phyloP scores from a whole-genome alignment of 1,140 invertebrate species.

The Zaprionus kolodkinae region DNA sequence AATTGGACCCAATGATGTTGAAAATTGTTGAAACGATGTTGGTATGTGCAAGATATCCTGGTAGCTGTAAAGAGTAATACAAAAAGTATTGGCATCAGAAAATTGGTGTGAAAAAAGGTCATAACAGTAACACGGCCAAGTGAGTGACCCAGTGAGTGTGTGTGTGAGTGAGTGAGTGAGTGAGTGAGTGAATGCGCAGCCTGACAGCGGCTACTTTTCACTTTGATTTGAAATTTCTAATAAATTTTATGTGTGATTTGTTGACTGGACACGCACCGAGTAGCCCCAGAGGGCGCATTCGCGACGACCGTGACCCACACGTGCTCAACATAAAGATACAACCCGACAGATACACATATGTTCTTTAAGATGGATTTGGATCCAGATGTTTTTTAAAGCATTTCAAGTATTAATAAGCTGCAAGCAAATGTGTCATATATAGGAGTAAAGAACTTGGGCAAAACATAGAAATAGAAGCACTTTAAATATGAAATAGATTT shows the following conservation, averaged over 20 bases:
- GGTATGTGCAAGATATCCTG: conserved; percentile 90
- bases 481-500: not conserved
- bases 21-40: conserved; percentile 87
- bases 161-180: not conserved
- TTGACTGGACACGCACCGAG: conserved; percentile 54
- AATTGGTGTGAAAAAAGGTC: conserved; percentile 73
- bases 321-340: conserved; percentile 73
- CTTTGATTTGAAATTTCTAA: conserved; percentile 80
- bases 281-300: conserved; percentile 6
- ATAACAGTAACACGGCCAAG: conserved; percentile 53
- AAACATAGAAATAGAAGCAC: not conserved
- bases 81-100: conserved; percentile 49
- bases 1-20: conserved; percentile 91
- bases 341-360: conserved; percentile 65
- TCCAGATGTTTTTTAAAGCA: conserved; percentile 14
- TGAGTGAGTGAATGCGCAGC: conserved; percentile 16
- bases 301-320: conserved; percentile 32
- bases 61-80: conserved; percentile 84
- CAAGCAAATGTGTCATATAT: not conserved
- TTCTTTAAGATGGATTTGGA: conserved; percentile 24
- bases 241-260: conserved; percentile 80
- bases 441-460: not conserved
- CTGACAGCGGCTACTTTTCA: conserved; percentile 78
- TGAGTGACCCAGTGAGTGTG: conserved; percentile 16
- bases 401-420: conserved; percentile 10